phyloP scores from a whole-genome alignment of 1,140 invertebrate genomes.

The Anoplophora glabripennis region DNA sequence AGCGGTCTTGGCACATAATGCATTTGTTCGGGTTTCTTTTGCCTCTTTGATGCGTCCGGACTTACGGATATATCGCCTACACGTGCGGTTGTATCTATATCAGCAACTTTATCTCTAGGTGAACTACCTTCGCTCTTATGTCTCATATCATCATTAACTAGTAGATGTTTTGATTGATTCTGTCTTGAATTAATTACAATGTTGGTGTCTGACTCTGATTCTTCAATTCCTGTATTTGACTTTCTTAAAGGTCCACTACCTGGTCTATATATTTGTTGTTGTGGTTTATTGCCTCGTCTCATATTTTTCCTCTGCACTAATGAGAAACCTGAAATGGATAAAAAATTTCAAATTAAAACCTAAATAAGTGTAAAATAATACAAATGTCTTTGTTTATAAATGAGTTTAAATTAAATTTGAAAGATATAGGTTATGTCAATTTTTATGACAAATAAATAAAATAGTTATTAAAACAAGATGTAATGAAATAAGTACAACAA shows the following conservation, averaged over 20 bases:
- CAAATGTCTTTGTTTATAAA: too few relatives aligned
- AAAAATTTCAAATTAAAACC: neutral
- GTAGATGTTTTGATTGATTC: conserved; percentile 9
- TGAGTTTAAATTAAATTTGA: too few relatives aligned
- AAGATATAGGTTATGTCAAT: neutral
- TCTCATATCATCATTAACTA: conserved; percentile 16
- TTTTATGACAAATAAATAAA: too few relatives aligned
- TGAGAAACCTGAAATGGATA: conserved; percentile 23
- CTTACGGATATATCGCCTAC: conserved; percentile 18
- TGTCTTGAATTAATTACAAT: conserved; percentile 29
- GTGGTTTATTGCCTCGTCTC: conserved; percentile 46
- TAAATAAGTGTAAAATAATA: too few relatives aligned
- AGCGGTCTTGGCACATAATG: conserved; percentile 57
- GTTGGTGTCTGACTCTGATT: conserved; percentile 50
- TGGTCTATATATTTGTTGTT: conserved; percentile 58
- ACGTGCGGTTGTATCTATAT: conserved; percentile 15
- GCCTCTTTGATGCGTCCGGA: conserved; percentile 47
- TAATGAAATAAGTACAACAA: too few relatives aligned
- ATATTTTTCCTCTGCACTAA: conserved; percentile 38
- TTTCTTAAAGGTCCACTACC: conserved; percentile 61
- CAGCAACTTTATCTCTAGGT: conserved; percentile 15
- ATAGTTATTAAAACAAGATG: too few relatives aligned
- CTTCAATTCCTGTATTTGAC: conserved; percentile 51
- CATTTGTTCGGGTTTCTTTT: conserved; percentile 57
- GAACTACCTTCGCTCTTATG: conserved; percentile 28